phyloP scores from a whole-genome alignment of 2,888 invertebrate genomes.

The Ctena decussata region DNA sequence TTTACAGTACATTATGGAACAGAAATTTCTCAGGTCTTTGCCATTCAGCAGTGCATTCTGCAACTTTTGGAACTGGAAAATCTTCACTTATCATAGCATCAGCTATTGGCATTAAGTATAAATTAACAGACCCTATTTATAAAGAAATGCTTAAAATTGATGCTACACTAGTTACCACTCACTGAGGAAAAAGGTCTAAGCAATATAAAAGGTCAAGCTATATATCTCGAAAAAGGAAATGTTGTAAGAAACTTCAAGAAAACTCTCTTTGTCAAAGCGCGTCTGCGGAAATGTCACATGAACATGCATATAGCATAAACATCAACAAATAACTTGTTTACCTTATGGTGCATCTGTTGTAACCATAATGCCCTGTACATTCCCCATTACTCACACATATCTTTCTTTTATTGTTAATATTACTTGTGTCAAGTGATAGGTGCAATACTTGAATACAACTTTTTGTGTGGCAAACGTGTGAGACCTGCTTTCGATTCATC shows the following conservation, averaged over 20 bases:
- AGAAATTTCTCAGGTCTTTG: background rate
- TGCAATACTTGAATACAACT: background rate
- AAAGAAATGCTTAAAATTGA: background rate
- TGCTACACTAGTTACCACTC: background rate
- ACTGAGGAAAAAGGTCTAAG: background rate
- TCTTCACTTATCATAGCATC: constrained; percentile 16
- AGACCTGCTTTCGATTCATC: background rate
- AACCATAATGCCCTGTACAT: background rate
- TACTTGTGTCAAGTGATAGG: background rate
- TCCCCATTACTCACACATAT: background rate
- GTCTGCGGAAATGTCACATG: background rate
- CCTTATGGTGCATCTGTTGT: background rate
- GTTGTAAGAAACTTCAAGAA: background rate
- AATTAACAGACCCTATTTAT: background rate
- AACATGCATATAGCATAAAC: background rate
- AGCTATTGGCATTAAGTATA: background rate
- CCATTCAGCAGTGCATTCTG: constrained; percentile 17
- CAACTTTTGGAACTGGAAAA: constrained; percentile 18
- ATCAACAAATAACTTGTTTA: constrained; percentile 3
- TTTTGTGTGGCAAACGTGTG: background rate
- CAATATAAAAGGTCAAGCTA: background rate
- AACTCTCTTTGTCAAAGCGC: background rate
- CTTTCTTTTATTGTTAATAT: background rate
- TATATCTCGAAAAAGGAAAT: background rate
- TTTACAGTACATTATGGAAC: constrained; percentile 30